Conservation (phyloP, 1,140 invertebrate genomes). For the Latrodectus geometricus region DNA sequence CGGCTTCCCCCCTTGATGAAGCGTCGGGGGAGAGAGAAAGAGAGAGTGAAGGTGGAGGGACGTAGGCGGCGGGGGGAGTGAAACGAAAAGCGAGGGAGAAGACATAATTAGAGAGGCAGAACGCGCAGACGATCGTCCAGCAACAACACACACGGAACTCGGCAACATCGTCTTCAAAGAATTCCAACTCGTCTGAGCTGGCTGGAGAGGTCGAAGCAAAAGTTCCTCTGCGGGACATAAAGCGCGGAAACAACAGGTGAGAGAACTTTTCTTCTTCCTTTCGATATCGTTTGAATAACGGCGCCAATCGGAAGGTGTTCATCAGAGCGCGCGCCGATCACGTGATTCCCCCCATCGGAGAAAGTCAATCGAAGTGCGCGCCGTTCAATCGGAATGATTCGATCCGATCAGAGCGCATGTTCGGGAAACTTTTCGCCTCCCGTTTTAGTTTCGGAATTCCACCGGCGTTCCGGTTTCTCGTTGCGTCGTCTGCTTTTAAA, state of each 20-base stretch:
- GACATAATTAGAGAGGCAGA: slow-evolving; percentile 54
- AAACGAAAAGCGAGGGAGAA: slow-evolving; percentile 35
- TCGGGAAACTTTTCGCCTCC: neutral
- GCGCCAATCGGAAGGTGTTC: slow-evolving; percentile 45
- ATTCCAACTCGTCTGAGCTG: neutral
- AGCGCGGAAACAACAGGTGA: slow-evolving; percentile 32
- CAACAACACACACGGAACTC: slow-evolving; percentile 29
- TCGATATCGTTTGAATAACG: slow-evolving; percentile 49
- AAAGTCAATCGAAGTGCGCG: slow-evolving; percentile 48
- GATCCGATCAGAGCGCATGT: neutral
- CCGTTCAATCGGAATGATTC: slow-evolving; percentile 46
- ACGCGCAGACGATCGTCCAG: slow-evolving; percentile 30
- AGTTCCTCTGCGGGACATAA: neutral
- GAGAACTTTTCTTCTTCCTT: slow-evolving; percentile 21
- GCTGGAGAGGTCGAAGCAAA: neutral
- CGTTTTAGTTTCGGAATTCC: neutral
- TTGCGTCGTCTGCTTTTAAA: no score
- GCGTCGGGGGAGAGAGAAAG: neutral
- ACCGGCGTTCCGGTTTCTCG: no score
- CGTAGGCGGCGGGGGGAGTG: neutral
- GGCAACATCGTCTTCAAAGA: neutral
- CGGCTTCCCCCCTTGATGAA: neutral
- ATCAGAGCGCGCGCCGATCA: slow-evolving; percentile 43
- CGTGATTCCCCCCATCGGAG: slow-evolving; percentile 19
- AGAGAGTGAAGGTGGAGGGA: neutral